Conservation (phyloP, 1,140 invertebrate genomes). For the Nebria ingens region DNA sequence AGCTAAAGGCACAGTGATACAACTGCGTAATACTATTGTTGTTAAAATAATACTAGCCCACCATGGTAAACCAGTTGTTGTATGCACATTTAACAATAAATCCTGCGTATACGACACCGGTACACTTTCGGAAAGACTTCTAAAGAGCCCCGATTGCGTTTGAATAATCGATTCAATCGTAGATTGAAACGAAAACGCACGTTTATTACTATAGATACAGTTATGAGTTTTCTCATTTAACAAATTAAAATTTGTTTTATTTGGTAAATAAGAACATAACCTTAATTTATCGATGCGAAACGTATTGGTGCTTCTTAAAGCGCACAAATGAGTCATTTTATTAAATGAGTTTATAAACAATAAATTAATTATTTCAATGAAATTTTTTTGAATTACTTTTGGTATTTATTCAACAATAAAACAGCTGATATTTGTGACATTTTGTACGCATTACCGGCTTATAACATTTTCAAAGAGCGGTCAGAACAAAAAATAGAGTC, state of each 20-base stretch:
- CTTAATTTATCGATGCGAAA: not conserved
- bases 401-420: not conserved
- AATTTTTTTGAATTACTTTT: not conserved
- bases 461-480: not conserved
- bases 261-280: conserved; percentile 3
- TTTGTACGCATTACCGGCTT: not conserved
- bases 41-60: conserved; percentile 65
- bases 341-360: not conserved
- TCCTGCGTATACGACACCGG: conserved; percentile 55
- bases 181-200: conserved; percentile 36
- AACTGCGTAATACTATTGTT: conserved; percentile 52
- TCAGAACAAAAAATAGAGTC: no score
- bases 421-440: conserved; percentile 7
- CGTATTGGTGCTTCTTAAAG: not conserved
- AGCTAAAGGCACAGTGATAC: conserved; percentile 63
- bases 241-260: not conserved
- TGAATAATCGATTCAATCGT: conserved; percentile 36
- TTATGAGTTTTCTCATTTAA: not conserved
- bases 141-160: conserved; percentile 41
- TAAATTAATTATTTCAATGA: not conserved
- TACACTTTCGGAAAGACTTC: conserved; percentile 50
- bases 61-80: conserved; percentile 65
- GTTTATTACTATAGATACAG: conserved; percentile 12
- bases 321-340: not conserved
- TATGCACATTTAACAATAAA: conserved; percentile 53